A percentile compares a stretch with the other conserved stretches of the same genome.
These are phyloP conservation scores for Papilio gigon DNA, from an alignment of 2,888 invertebrate genomes.

Conservation along the genomic window DNA sequence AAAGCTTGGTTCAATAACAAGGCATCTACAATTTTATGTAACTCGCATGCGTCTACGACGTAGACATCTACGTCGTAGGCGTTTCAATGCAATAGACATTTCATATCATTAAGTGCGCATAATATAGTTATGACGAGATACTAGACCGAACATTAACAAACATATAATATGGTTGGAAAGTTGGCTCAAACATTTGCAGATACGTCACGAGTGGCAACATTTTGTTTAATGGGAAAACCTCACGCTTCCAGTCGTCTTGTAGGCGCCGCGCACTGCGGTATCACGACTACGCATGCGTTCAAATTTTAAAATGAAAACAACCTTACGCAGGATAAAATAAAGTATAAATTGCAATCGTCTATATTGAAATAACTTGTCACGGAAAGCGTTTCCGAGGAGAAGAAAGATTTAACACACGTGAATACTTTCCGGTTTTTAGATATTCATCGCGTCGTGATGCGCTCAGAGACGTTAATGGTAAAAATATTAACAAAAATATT, in stretches of 20 bases:
- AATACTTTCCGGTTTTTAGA: constrained; percentile 48
- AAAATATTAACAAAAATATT: too few species aligned
- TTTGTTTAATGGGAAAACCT: constrained; percentile 70
- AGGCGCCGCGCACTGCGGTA: constrained; percentile 82
- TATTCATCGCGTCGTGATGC: neutral
- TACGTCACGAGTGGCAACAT: constrained; percentile 49
- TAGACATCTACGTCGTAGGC: too few species aligned
- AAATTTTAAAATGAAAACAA: constrained; percentile 51
- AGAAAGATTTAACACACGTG: constrained; percentile 55
- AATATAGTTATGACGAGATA: neutral
- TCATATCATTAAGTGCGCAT: neutral
- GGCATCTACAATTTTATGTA: neutral
- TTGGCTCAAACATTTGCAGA: constrained; percentile 56
- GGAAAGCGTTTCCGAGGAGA: constrained; percentile 51
- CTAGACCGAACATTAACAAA: constrained; percentile 22
- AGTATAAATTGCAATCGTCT: constrained; percentile 46
- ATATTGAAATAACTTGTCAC: constrained; percentile 53
- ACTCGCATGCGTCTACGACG: neutral
- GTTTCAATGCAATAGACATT: neutral
- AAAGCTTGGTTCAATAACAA: neutral
- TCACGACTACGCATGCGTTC: constrained; percentile 73
- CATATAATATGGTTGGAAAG: constrained; percentile 3
- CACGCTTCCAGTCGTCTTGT: constrained; percentile 71
- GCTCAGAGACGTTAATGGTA: neutral
- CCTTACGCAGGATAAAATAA: constrained; percentile 50